Evolutionary conservation across 2,113 vertebrate genomes (phyloP), one percentile per base, ranked within the genome.

Genomic region (Aphyosemion australe): DNA sequence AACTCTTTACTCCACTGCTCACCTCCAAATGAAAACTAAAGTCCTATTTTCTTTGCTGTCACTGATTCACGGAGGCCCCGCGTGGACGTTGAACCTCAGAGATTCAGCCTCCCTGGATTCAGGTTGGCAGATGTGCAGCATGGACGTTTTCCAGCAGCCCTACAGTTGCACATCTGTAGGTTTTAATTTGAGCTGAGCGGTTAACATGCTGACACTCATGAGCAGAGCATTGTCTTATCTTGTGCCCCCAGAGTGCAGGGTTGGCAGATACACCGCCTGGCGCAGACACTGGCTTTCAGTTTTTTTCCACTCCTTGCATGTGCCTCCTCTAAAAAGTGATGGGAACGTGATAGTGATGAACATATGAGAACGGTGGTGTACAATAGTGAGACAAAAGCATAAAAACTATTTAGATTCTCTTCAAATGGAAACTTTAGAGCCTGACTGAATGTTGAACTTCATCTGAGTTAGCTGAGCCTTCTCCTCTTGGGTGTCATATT

Each of bases 161-260:
- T 34, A 56, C 14, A 7, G 49, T 37, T 34, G 72, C 70, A 75
- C 65, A 70, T 65, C 63, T 82, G 69, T 34, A 42, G 53, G 6
- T 53, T 54, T 61, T 52, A 42, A 54, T 66, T 77, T 45, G 54
- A 78, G 51, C 61, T 62, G 61, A 41, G 52, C n/a, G 1, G 26
- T 41, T 52, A 18, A 16, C 45, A 15, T 9, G 20, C 51, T 51
- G 12, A 32, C 42, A 18, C 16, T 48, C 8, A 20, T 51, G 43
- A 12, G 41, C 71, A 50, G 45, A 48, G 34, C 74, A 15, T 32
- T 32, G 52, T 65, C 78, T 84, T 87, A 87, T 89, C 88, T 87
- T 0, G 18, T 64, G 54, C 60, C 46, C 26, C 80, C 85, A 88
- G 85, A 57, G 54, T 46, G 61, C 67, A 20, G 1, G 5, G 57